Percentiles rank a stretch among this genome's conserved stretches.
phyloP scores from a whole-genome alignment of 2,113 vertebrate species.

The Oriolus oriolus region DNA sequence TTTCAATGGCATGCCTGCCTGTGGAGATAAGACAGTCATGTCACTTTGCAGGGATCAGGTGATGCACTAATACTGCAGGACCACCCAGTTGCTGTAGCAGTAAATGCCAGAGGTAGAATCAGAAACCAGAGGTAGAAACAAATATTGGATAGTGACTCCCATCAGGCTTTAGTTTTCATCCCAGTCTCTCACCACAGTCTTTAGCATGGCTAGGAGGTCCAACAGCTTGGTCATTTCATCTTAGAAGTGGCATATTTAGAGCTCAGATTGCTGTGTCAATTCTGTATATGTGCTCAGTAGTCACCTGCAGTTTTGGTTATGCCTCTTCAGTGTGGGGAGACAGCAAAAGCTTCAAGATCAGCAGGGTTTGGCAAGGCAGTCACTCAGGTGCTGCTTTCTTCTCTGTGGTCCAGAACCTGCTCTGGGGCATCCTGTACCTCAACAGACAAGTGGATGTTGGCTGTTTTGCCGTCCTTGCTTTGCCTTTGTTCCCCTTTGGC shows the following conservation, averaged over 20 bases:
- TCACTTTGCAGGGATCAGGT: neutral
- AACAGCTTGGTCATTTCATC: neutral
- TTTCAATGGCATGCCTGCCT: neutral
- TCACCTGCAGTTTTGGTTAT: neutral
- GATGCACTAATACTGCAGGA: neutral
- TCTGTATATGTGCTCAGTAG: neutral
- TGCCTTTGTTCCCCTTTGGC: neutral
- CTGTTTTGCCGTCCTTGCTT: neutral
- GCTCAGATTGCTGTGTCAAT: neutral
- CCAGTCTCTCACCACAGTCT: neutral
- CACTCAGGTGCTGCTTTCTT: neutral
- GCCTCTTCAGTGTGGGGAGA: neutral
- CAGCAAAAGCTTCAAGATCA: neutral
- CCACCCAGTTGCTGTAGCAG: neutral
- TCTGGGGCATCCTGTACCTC: neutral
- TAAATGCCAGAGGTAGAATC: neutral
- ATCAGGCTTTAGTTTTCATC: neutral
- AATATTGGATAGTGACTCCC: rapidly evolving
- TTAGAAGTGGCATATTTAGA: neutral
- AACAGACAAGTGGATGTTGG: neutral
- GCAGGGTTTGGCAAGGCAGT: neutral
- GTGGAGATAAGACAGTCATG: neutral
- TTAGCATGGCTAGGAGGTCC: neutral
- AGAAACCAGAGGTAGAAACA: neutral
- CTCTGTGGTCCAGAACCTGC: neutral